These are phyloP conservation scores for Proterorhinus semilunaris DNA, from an alignment of 2,113 vertebrate species.

Conservation along the genomic window DNA sequence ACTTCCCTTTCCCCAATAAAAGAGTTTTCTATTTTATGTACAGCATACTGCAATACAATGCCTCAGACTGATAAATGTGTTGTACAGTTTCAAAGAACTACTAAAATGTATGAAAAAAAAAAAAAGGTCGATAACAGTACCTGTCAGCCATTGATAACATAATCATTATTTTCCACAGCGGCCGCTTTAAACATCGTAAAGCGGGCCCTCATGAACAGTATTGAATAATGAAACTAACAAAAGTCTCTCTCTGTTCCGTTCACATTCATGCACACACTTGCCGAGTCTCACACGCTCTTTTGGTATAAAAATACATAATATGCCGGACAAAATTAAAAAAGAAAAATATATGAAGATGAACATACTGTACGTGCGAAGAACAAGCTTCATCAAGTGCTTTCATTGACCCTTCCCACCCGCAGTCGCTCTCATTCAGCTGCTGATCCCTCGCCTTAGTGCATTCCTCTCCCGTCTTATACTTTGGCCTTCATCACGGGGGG, in stretches of 20 bases:
- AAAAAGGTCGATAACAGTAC: slow-evolving; percentile 75
- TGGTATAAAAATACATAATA: slow-evolving; percentile 80
- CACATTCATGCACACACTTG: slow-evolving; percentile 60
- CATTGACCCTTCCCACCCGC: slow-evolving; percentile 33
- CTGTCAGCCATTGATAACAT: slow-evolving; percentile 71
- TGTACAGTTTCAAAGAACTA: slow-evolving; percentile 72
- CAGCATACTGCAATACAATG: slow-evolving; percentile 74
- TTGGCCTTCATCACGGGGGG: slow-evolving; percentile 21
- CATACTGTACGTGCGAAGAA: slow-evolving; percentile 61
- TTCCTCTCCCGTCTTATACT: slow-evolving; percentile 33
- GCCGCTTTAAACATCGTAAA: slow-evolving; percentile 16
- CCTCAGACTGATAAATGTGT: slow-evolving; percentile 65
- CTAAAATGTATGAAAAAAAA: slow-evolving; percentile 72
- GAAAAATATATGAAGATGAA: slow-evolving; percentile 67
- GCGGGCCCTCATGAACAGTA: slow-evolving; percentile 28
- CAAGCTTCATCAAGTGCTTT: slow-evolving; percentile 71
- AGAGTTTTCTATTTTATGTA: slow-evolving; percentile 68
- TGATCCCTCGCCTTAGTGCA: slow-evolving; percentile 53
- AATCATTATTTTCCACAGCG: slow-evolving; percentile 47
- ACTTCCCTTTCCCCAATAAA: slow-evolving; percentile 72
- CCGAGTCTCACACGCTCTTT: slow-evolving; percentile 51
- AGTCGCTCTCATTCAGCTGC: neutral
- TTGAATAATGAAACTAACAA: neutral
- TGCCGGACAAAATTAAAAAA: slow-evolving; percentile 46
- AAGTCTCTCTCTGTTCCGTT: slow-evolving; percentile 41